Base-by-base conservation (phyloP, 2,113 vertebrate species). In the Carassius gibelio region DNA sequence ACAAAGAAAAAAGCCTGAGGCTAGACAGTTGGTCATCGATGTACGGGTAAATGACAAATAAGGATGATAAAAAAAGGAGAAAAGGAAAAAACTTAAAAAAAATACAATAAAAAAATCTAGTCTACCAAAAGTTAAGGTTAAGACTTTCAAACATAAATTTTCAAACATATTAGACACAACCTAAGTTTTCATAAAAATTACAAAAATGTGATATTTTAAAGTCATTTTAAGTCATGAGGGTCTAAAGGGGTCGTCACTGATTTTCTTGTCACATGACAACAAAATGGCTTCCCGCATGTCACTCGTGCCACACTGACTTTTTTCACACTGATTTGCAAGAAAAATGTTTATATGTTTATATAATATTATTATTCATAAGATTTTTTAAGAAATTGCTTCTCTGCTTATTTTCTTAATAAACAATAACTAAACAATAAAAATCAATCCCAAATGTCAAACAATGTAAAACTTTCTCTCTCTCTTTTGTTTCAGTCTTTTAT, bases 201-300 rank as follows among this genome's bases (percentile, higher is more conserved):
- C 69, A 72, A 36, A 38, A 21, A 42, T 0, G 0, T n/a, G 1
- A 45, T 45, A 71, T 38, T 36, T 71, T 42, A 10, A 64, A 66
- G 62, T 26, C 4, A 6, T 30, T 68, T 30, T 23, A 69, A 21
- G 71, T 6, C 36, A 6, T 42, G 19, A 2, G 38, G 69, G 69
- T 74, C 71, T 48, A 21, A 45, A 45, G 71, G 71, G 71, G 9
- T 21, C 36, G 1, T 21, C 68, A 19, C 36, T 72, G 36, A 42
- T 42, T 42, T 42, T 42, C 36, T 71, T 48, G 45, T 48, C 71
- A 74, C 71, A 74, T 74, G 71, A 74, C 71, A 45, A 74, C 71
- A 74, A 74, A 74, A 74, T 74, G 71, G 71, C 71, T 74, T 74
- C 71, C 71, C 23, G 38, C 71, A 74, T 74, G 38, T 48, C 21